A percentile compares a stretch with the other conserved stretches of the same genome.
Conservation (phyloP, 2,797 vertebrate genomes). For the Acrossocheilus fasciatus region DNA sequence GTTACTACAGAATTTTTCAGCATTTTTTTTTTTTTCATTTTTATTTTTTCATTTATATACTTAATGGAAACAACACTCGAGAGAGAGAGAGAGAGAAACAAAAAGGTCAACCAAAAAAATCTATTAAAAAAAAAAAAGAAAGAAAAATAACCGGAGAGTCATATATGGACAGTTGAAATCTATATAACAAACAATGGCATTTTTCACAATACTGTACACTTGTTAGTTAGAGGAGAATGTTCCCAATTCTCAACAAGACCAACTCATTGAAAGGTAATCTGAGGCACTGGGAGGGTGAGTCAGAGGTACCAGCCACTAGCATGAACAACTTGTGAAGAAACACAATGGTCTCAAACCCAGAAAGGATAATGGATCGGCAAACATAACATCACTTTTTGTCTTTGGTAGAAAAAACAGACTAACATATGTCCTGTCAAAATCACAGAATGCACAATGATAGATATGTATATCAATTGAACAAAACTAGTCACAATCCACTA, state of each 20-base stretch:
- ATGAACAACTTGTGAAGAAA: conserved; percentile 78
- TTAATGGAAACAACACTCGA: conserved; percentile 62
- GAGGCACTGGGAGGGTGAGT: conserved; percentile 86
- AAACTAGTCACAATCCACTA: conserved; percentile 50
- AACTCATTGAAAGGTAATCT: conserved; percentile 81
- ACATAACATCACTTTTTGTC: conserved; percentile 84
- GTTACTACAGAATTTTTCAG: conserved; percentile 84
- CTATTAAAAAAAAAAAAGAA: conserved; percentile 84
- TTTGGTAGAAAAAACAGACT: conserved; percentile 88
- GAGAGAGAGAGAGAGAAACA: conserved; percentile 68
- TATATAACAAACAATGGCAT: conserved; percentile 72
- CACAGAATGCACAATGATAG: conserved; percentile 72
- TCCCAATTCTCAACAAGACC: conserved; percentile 74
- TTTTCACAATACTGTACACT: conserved; percentile 81
- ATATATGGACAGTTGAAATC: conserved; percentile 74
- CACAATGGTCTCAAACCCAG: conserved; percentile 69
- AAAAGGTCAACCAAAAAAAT: conserved; percentile 63
- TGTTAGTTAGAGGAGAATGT: conserved; percentile 60
- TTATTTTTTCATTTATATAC: conserved; percentile 60
- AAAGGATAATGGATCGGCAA: conserved; percentile 60
- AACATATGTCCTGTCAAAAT: conserved; percentile 81
- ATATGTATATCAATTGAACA: conserved; percentile 65
- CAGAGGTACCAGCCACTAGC: conserved; percentile 86
- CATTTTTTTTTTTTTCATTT: conserved; percentile 76
- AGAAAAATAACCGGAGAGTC: conserved; percentile 88